These are phyloP conservation scores for Muscicapa striata DNA, from an alignment of 2,797 vertebrate species.

Conservation along the genomic window DNA sequence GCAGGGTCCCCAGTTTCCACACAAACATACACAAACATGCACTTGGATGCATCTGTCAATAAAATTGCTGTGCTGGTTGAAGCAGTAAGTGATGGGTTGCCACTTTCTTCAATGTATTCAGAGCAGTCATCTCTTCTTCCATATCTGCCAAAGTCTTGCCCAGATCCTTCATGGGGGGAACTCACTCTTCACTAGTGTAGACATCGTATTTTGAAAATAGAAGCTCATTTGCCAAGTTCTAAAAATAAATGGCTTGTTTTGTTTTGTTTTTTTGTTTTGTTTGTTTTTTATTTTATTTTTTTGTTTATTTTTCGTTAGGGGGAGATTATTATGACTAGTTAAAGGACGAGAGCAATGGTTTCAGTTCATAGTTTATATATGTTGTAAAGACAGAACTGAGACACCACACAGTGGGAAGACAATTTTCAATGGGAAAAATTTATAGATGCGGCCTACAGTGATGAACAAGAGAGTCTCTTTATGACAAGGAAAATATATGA, in stretches of 20 bases:
- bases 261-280: background rate
- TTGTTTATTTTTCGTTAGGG: rapidly evolving
- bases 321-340: background rate
- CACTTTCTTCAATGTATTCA: background rate
- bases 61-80: background rate
- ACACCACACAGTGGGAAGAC: background rate
- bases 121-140: background rate
- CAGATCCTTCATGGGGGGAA: background rate
- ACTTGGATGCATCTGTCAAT: background rate
- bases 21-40: background rate
- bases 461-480: background rate
- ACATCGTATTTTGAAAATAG: background rate
- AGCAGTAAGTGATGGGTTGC: background rate
- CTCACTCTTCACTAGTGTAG: background rate
- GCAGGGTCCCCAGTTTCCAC: background rate
- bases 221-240: background rate
- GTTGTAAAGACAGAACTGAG: background rate
- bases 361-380: background rate
- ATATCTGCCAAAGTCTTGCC: background rate
- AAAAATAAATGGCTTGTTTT: background rate
- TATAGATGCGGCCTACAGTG: background rate
- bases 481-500: background rate
- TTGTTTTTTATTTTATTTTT: no score
- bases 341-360: background rate
- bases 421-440: background rate